Conservation (phyloP, 2,797 vertebrate genomes). For the Lates japonicus region DNA sequence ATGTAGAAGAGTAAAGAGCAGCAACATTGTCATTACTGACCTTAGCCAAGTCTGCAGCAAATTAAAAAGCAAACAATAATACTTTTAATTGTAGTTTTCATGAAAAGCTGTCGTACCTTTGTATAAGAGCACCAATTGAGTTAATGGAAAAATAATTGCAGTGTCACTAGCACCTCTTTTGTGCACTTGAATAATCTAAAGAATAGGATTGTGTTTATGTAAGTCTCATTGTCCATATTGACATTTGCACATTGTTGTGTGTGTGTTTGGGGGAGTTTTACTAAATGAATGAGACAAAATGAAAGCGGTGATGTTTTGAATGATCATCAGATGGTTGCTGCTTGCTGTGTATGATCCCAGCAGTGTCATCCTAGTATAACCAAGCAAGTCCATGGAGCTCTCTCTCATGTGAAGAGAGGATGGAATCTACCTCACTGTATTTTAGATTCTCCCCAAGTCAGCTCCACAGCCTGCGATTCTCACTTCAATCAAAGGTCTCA, state of each 20-base stretch:
- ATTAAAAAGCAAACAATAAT: neutral
- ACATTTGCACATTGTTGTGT: neutral
- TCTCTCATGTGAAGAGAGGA: constrained; percentile 3
- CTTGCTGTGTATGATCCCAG: neutral
- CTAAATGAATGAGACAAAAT: neutral
- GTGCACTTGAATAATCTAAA: neutral
- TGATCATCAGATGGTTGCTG: neutral
- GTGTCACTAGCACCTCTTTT: neutral
- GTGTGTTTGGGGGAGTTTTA: neutral
- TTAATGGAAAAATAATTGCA: neutral
- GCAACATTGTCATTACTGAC: neutral
- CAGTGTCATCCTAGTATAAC: constrained; percentile 8
- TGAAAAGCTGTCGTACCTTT: neutral
- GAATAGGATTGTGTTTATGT: neutral
- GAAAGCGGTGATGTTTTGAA: neutral
- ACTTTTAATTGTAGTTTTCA: neutral
- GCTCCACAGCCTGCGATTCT: neutral
- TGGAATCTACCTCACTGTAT: constrained; percentile 11
- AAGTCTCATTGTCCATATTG: neutral
- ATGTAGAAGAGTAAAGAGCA: neutral
- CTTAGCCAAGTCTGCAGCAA: neutral
- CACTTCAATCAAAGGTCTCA: constrained; percentile 39
- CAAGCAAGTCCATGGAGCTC: neutral
- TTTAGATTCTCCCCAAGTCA: constrained; percentile 21
- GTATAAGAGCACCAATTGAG: neutral